Evolutionary conservation across 1,140 invertebrate species (phyloP).

Genomic region (Harlomillsia oculata): DNA sequence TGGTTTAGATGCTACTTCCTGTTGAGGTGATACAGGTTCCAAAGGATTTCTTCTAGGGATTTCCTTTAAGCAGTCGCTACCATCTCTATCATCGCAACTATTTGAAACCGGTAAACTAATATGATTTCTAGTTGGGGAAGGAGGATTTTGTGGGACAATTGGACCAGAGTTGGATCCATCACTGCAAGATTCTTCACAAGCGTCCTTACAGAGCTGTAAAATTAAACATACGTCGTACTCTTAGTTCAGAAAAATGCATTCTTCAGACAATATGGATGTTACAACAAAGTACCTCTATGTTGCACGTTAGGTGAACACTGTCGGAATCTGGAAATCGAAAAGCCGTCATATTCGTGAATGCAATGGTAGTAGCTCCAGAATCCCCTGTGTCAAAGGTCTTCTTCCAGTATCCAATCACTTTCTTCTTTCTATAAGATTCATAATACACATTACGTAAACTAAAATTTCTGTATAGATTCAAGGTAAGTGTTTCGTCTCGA

Average conservation of each 20-base stretch:
- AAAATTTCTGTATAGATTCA: too few species aligned
- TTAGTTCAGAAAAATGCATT: neutral
- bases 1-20: too few species aligned
- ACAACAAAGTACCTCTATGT: constrained; percentile 54
- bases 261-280: neutral
- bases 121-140: too few species aligned
- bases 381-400: constrained; percentile 49
- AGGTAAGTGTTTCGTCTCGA: too few species aligned
- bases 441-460: too few species aligned
- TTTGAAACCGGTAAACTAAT: too few species aligned
- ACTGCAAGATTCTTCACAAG: constrained; percentile 31
- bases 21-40: too few species aligned
- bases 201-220: constrained; percentile 33
- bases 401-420: constrained; percentile 56
- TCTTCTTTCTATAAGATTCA: constrained; percentile 49
- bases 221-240: neutral
- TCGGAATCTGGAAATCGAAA: constrained; percentile 63
- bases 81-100: too few species aligned
- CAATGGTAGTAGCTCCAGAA: constrained; percentile 52
- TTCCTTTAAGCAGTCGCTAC: too few species aligned
- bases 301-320: constrained; percentile 63
- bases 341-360: constrained; percentile 57
- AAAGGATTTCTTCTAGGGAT: too few species aligned
- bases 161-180: too few species aligned
- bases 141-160: too few species aligned